Evolutionary conservation across 2,888 invertebrate genomes (phyloP), one percentile per base, ranked within the genome.

Genomic region (Ceraclea dissimilis): DNA sequence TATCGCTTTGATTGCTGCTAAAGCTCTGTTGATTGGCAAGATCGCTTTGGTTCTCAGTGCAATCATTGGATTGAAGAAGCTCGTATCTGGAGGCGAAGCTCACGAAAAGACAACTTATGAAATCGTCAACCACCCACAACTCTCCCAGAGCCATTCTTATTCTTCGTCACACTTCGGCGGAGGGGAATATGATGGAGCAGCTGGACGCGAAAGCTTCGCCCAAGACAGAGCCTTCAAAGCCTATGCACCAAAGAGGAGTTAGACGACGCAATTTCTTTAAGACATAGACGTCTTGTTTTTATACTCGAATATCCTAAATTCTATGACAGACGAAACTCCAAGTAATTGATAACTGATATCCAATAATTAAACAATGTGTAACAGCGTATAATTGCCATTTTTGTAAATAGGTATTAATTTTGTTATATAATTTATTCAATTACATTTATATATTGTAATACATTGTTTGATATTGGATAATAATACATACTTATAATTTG

Each of bases 61-160:
- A 19, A 86, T 91, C 62, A 84, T 91, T 63, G 90, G 88, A 0
- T 73, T 91, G 53, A 90, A 90, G 76, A 89, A 90, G 65, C 74
- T 91, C 31, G 82, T 90, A 22, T 81, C 83, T 5, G 71, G 75
- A 19, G 78, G 78, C 51, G 86, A 84, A 61, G 81, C 83, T 17
- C 81, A 84, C 58, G 87, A 89, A 66, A 88, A 88, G 70, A 90
- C 89, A 1, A 90, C 90, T 4, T 86, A 90, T 63, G 90, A 91
- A 72, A 89, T 91, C 63, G 85, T 91, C 53, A 90, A 90, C 69
- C 86, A 90, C 71, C 91, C 90, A n/a, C 85, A 88, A 66, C 83
- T 89, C 54, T 85, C 85, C 51, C 86, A 87, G 68, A 83, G 83
- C 64, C 88, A 90, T 67, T 83, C 86, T 4, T 89, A 89, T 67